Base-by-base conservation (phyloP, 2,797 vertebrate species). In the Lophura swinhoii region DNA sequence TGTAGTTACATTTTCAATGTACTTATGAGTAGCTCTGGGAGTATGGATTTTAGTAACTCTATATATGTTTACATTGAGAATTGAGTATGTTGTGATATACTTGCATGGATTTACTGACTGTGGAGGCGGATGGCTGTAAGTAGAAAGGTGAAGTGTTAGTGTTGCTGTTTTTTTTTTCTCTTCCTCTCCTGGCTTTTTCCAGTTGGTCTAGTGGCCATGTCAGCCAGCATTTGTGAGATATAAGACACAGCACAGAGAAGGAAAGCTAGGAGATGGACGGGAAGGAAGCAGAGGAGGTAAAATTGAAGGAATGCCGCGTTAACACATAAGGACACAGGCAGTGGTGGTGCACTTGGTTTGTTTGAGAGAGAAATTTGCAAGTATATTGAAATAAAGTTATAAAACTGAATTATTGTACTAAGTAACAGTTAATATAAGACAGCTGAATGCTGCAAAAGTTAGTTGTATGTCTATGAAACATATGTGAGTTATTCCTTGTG, bases 391-490 rank as follows among this genome's bases (percentile, higher is more conserved):
- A n/a, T 77, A 63, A 76, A n/a, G 22, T 58, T 68, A 3, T 68
- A 62, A 77, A 88, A 37, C 37, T 28, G 66, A 84, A 88, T 66
- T 91, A 68, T 4, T 48, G 28, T 53, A n/a, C 10, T 8, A 60
- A 69, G 21, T 37, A 91, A 22, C 26, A 80, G 24, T 43, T 55
- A 66, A 64, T 83, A 87, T 60, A 31, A 41, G 60, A 16, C 13
- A 81, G 3, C 17, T 7, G 9, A 73, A 63, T 59, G 35, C 43
- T 90, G 20, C 33, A 62, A 59, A 73, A 84, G 35, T n/a, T 60
- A 39, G 41, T 29, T 2, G 1, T 79, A 8, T 5, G 12, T 21
- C 17, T 84, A 23, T 0, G 2, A 79, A 76, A 21, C 1, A 1
- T 67, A 31, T 89, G 3, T 3, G 24, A 31, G 6, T 59, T 44